These are phyloP conservation scores for Nomada hirtipes DNA, from an alignment of 2,888 invertebrate genomes.

Conservation along the genomic window DNA sequence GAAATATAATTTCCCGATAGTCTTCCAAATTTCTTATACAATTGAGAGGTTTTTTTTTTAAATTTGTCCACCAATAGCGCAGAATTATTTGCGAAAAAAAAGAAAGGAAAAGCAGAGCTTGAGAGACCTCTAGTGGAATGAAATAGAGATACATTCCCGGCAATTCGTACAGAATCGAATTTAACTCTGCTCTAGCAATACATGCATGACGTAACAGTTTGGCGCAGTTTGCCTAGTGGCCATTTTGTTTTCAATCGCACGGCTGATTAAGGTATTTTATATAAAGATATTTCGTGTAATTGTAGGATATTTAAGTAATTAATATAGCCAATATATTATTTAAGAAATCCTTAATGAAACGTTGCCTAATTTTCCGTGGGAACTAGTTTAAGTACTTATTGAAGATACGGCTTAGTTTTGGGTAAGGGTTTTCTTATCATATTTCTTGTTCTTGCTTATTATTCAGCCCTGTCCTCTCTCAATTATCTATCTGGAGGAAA, in stretches of 20 bases:
- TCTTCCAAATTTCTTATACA: not conserved
- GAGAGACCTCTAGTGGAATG: constrained; percentile 31
- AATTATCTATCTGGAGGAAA: not conserved
- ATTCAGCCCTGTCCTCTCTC: not conserved
- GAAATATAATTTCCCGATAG: not conserved
- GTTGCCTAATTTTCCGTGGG: constrained; percentile 10
- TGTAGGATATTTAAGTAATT: constrained; percentile 67
- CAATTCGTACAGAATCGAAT: constrained; percentile 11
- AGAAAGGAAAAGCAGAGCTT: not conserved
- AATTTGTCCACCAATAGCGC: too few relatives aligned
- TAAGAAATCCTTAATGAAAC: constrained; percentile 39
- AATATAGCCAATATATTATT: constrained; percentile 40
- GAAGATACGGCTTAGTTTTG: constrained; percentile 36
- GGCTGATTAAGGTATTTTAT: constrained; percentile 82
- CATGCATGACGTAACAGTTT: constrained; percentile 76
- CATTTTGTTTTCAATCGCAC: constrained; percentile 82
- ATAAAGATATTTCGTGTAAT: constrained; percentile 77
- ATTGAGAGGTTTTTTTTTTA: too few relatives aligned
- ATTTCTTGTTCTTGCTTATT: constrained; percentile 14
- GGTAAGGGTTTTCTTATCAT: constrained; percentile 39
- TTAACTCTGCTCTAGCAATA: constrained; percentile 28
- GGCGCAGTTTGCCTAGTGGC: constrained; percentile 76
- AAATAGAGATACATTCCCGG: not conserved
- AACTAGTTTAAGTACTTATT: constrained; percentile 22
- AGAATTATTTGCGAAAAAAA: too few relatives aligned